Base-by-base conservation (phyloP, 2,113 vertebrate species). In the Cranoglanis bouderius region DNA sequence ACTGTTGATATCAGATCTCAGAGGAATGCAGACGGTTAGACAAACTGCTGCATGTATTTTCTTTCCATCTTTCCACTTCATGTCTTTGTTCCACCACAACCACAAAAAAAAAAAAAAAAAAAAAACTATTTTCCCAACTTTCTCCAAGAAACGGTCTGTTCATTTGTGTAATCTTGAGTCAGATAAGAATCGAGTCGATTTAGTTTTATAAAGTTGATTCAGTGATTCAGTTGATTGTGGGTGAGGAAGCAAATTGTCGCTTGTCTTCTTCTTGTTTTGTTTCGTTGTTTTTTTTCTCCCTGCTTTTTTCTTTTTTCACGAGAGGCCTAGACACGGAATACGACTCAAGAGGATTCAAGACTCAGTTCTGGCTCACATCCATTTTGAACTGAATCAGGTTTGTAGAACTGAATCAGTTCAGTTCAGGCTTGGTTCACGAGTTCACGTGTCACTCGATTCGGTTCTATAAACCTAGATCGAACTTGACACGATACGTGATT, bases 1-100 rank as follows among this genome's bases (percentile, higher is more conserved):
- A 85, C 84, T 85, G 65, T 85, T 72, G 65, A 85, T 72, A 85
- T 70, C 63, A 85, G 49, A 85, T 85, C 84, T 85, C 84, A 72
- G 67, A 74, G 84, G 63, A 72, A 72, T 53, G 84, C 84, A 85
- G 84, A 70, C 84, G 29, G 65, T 67, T 72, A 26, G 84, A 35
- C 84, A 72, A 85, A 72, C 49, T 21, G 67, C 49, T 38, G 49
- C 81, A 61, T 59, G 55, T 57, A 59, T 82, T 82, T 82, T 82
- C 32, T 82, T 82, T 82, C 81, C 19, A 59, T 82, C n/a, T 82
- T 57, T 82, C 35, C 81, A 61, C 55, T 29, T 57, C 21, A 38
- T 13, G 57, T 82, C 78, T 35, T 57, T 57, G 51, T 82, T 82
- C n/a, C 51, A 82, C 18, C 6, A 35, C 46, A 49, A 49, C 46